Evolutionary conservation across 2,113 vertebrate species (phyloP).

Genomic region (Madoqua kirkii): DNA sequence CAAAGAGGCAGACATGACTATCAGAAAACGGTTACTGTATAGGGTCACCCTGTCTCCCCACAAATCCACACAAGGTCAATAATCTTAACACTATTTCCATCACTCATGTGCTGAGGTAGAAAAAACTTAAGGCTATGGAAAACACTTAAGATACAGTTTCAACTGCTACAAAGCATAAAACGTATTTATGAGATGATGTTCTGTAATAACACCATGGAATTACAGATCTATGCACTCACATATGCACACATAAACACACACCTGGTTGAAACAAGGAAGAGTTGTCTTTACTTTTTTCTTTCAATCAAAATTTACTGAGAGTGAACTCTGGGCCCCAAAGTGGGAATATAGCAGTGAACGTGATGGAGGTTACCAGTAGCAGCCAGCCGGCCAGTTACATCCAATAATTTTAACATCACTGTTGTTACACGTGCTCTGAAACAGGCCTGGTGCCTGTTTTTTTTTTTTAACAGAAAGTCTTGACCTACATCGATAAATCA

Average conservation of each 20-base stretch:
- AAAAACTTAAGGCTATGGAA: neutral
- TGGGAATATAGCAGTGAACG: neutral
- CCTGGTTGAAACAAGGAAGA: neutral
- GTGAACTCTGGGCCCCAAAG: neutral
- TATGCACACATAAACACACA: neutral
- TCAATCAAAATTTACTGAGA: constrained; percentile 28
- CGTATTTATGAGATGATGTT: neutral
- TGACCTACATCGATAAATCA: neutral
- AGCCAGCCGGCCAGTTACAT: neutral
- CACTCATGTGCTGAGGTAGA: neutral
- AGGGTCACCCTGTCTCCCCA: neutral
- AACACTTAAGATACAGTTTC: neutral
- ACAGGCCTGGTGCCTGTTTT: no score
- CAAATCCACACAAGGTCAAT: neutral
- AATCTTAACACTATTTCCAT: neutral
- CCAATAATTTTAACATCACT: neutral
- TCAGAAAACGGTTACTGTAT: neutral
- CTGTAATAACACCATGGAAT: neutral
- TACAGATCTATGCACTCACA: neutral
- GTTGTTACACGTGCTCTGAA: neutral
- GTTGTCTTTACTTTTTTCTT: neutral
- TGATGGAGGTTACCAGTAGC: neutral
- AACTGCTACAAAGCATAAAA: neutral
- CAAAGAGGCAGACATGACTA: neutral
- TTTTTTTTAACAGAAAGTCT: neutral